These are phyloP conservation scores for Gallirallus australis DNA, from an alignment of 2,797 vertebrate genomes.

Conservation along the genomic window DNA sequence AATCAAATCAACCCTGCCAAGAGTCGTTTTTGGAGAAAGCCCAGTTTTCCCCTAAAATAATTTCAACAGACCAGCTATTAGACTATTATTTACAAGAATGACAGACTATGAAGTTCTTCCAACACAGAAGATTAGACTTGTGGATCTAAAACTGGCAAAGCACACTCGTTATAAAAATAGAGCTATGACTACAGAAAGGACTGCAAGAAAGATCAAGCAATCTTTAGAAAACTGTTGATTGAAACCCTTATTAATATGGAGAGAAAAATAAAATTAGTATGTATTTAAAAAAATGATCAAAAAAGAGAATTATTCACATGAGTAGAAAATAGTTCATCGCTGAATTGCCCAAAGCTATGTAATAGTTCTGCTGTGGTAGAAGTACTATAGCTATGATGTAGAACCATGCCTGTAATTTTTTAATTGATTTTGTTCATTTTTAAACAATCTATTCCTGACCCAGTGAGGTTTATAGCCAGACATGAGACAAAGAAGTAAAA, in stretches of 20 bases:
- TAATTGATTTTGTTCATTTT: not conserved
- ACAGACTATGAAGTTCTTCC: conserved; percentile 21
- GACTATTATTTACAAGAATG: not conserved
- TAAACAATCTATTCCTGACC: not conserved
- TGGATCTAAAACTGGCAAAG: conserved; percentile 13
- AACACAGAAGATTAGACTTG: conserved; percentile 11
- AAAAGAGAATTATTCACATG: not conserved
- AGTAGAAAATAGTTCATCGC: not conserved
- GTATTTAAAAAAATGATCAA: not conserved
- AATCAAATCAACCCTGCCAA: not conserved
- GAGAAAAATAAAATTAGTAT: not conserved
- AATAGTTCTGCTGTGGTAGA: not conserved
- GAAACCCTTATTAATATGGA: not conserved
- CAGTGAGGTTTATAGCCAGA: not conserved
- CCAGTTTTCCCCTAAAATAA: not conserved
- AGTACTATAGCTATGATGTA: rapidly evolving
- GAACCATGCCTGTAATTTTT: not conserved
- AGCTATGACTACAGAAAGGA: not conserved
- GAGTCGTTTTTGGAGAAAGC: conserved; percentile 1
- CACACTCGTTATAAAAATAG: not conserved
- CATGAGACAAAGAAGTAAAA: not conserved
- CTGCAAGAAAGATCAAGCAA: not conserved
- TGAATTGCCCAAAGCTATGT: not conserved
- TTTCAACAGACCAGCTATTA: conserved; percentile 10
- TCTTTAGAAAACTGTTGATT: not conserved